Evolutionary conservation across 2,113 vertebrate genomes (phyloP).

Genomic region (Odontesthes bonariensis): DNA sequence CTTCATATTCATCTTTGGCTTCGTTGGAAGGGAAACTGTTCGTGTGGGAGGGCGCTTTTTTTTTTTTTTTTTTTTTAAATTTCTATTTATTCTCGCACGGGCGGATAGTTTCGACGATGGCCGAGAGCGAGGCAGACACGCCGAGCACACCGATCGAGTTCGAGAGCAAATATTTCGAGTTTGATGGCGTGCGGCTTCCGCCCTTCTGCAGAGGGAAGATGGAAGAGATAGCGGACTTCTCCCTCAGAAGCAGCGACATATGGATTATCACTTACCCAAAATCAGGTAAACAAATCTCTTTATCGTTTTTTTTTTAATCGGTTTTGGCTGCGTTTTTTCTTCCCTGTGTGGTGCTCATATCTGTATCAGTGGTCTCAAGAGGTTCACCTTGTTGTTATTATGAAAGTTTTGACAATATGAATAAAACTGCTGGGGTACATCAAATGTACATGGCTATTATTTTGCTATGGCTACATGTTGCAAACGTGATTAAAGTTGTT

Average conservation of each 20-base stretch:
- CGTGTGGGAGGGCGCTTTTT: slow-evolving; percentile 3
- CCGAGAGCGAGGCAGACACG: slow-evolving; percentile 96
- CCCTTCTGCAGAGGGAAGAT: slow-evolving; percentile 98
- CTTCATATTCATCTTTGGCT: neutral
- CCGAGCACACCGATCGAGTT: slow-evolving; percentile 97
- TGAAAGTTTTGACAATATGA: too few species aligned
- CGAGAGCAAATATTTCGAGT: slow-evolving; percentile 98
- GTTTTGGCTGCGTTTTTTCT: too few species aligned
- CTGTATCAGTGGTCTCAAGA: too few species aligned
- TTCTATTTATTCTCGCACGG: neutral
- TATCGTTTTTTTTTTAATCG: too few species aligned
- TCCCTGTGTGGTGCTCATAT: too few species aligned
- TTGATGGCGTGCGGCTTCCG: slow-evolving; percentile 95
- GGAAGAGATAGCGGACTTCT: slow-evolving; percentile 96
- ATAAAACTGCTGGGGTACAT: too few species aligned
- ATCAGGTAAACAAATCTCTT: slow-evolving; percentile 85
- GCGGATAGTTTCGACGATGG: slow-evolving; percentile 84
- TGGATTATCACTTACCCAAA: slow-evolving; percentile 99
- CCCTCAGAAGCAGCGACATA: slow-evolving; percentile 93
- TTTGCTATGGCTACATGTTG: too few species aligned
- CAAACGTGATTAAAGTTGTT: too few species aligned
- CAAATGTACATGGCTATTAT: too few species aligned
- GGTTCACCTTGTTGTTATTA: too few species aligned
- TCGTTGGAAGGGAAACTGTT: neutral
- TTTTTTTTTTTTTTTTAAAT: neutral